Base-by-base conservation (phyloP, 2,797 vertebrate species). In the Rhinophrynus dorsalis region DNA sequence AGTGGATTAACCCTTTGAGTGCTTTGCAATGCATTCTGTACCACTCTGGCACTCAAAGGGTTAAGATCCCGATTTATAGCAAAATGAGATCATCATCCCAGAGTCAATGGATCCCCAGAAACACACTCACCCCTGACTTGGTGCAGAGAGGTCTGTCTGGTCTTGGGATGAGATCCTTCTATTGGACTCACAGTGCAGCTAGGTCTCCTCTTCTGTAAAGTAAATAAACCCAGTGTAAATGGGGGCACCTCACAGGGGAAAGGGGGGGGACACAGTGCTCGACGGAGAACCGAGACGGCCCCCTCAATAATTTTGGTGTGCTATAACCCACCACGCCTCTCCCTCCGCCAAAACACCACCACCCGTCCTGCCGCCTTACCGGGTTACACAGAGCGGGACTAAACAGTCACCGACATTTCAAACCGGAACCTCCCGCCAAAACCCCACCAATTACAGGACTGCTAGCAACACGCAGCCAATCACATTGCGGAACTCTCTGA, bases 371-470 rank as follows among this genome's bases (percentile, higher is more conserved):
- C 1, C 12, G 32, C 5, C 18, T 3, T 2, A 11, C 2, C 2
- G 26, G 6, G 5, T 26, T 5, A n/a, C 0, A 3, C 6, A 35
- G 4, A 40, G 5, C 5, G 6, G 18, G 12, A 40, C 8, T 17
- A 17, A 40, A 3, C 38, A 15, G 3, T 6, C 37, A 17, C 26
- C 35, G n/a, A 2, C 4, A 17, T 10, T 57, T 71, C 32, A 71
- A 71, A 71, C 37, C 5, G 2, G 13, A 40, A 56, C 59, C 51
- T 48, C 59, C 68, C 68, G 68, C 68, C 59, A 29, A 48, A 62
- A 48, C 11, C 1, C 9, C 20, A 18, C 68, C 51, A 63, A 71
- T 64, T 23, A 20, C 15, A 7, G 2, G 5, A 12, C 37, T 23
- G 7, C 5, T 0, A 30, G 29, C 4, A 38, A 38, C 2, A 5